A percentile compares a stretch with the other conserved stretches of the same genome.
phyloP scores from a whole-genome alignment of 2,113 vertebrate species.

The Solea solea region DNA sequence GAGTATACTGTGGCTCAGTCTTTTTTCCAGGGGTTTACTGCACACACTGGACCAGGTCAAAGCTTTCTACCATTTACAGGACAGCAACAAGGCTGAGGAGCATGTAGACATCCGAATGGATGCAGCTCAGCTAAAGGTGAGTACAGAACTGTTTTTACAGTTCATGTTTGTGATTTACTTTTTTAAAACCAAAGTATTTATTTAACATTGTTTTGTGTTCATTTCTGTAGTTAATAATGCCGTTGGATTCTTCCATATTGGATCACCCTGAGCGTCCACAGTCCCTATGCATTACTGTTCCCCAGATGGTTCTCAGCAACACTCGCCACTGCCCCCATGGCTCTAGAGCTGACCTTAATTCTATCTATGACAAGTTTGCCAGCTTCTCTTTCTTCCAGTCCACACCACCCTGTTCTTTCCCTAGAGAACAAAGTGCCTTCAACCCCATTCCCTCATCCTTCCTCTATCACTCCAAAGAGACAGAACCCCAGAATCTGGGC shows the following conservation, averaged over 20 bases:
- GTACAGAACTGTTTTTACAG: neutral
- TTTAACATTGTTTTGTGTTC: neutral
- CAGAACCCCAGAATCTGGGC: conserved; percentile 61
- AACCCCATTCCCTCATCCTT: conserved; percentile 87
- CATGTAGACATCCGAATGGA: conserved; percentile 91
- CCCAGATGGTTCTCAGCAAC: conserved; percentile 87
- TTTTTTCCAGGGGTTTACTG: conserved; percentile 92
- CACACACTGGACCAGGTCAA: conserved; percentile 94
- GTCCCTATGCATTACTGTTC: conserved; percentile 78
- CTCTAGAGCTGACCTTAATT: conserved; percentile 71
- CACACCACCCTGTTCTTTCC: conserved; percentile 76
- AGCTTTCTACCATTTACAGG: conserved; percentile 93
- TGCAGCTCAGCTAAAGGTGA: conserved; percentile 89
- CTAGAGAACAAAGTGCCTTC: conserved; percentile 83
- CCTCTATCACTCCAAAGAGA: conserved; percentile 82
- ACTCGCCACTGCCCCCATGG: conserved; percentile 88
- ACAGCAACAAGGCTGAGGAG: conserved; percentile 87
- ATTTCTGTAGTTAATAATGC: conserved; percentile 84
- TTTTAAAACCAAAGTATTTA: neutral
- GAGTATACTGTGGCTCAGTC: conserved; percentile 94
- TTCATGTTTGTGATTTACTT: no score
- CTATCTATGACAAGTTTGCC: conserved; percentile 82
- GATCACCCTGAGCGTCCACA: conserved; percentile 89
- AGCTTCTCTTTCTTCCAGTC: conserved; percentile 85
- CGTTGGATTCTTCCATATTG: conserved; percentile 88